Conservation (phyloP, 2,888 invertebrate genomes). For the Drosophila rubida region DNA sequence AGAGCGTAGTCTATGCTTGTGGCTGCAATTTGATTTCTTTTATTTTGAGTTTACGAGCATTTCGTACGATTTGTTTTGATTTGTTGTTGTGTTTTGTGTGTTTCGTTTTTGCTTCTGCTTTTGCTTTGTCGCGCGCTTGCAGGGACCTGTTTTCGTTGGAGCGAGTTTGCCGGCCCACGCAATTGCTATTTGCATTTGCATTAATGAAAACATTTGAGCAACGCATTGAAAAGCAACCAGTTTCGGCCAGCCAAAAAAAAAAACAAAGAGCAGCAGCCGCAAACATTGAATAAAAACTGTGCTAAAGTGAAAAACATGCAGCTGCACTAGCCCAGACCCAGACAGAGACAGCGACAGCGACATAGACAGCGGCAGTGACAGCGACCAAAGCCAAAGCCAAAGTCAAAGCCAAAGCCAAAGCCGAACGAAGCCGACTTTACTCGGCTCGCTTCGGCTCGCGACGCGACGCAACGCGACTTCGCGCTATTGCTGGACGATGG, state of each 20-base stretch:
- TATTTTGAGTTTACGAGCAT: constrained; percentile 1
- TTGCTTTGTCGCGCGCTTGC: constrained; percentile 13
- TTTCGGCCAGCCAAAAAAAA: constrained; percentile 33
- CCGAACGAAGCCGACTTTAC: neutral
- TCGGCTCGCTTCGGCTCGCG: neutral
- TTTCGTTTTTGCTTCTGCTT: no score
- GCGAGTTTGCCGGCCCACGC: constrained; percentile 55
- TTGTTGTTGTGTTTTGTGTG: constrained; percentile 1
- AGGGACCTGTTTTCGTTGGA: constrained; percentile 50
- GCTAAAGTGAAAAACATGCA: constrained; percentile 55
- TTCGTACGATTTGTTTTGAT: constrained; percentile 1
- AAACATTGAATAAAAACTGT: constrained; percentile 32
- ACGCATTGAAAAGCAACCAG: constrained; percentile 51
- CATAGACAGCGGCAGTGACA: no score
- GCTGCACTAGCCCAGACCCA: constrained; percentile 31
- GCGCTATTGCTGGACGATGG: constrained; percentile 19
- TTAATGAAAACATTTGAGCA: constrained; percentile 53
- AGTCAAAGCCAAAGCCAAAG: no score
- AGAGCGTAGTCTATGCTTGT: neutral
- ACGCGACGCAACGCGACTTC: neutral
- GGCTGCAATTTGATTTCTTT: constrained; percentile 7
- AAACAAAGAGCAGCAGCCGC: no score
- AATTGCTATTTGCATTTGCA: constrained; percentile 46
- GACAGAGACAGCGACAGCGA: neutral
- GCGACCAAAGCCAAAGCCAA: no score